Base-by-base conservation (phyloP, 2,797 vertebrate species). In the Emys orbicularis region DNA sequence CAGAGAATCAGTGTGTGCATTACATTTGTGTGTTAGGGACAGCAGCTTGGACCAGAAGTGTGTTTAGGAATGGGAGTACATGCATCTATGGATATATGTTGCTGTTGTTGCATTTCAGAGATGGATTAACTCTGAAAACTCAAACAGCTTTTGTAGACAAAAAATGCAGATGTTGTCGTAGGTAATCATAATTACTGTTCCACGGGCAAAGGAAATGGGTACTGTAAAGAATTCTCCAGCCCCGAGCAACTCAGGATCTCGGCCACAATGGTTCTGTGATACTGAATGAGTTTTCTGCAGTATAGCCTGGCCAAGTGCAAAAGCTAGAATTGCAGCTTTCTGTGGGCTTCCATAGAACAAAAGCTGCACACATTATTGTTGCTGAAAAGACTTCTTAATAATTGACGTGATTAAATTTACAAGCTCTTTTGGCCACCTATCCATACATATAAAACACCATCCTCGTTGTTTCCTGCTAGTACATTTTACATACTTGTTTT, bases 151-250 rank as follows among this genome's bases (percentile, higher is more conserved):
- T 93, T 95, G 83, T 94, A 34, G 2, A 94, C 87, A 92, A 89
- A 94, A 68, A 96, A 85, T 87, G 84, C 83, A 94, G 95, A 96
- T 87, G 3, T 86, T 97, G 18, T 95, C 68, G 97, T 84, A 91
- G 27, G 79, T 97, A 93, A 96, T 96, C 90, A 83, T 92, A 96
- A 86, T 94, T 94, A 96, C 92, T 94, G 83, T 97, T 97, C 92
- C 88, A 86, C 82, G 95, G 93, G 82, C 83, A 95, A 96, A 95
- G 3, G 3, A 94, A 88, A 86, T 91, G 74, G 83, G 90, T 94
- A 95, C 86, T 88, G 25, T 95, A 93, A 97, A 97, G 94, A 96
- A 92, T 89, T 96, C 81, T 95, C 91, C 83, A 96, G 89, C 92
- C 79, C 87, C 84, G 87, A 97, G 86, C 68, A 95, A 54, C 80